These are phyloP conservation scores for Lamproptera curius DNA, from an alignment of 2,888 invertebrate genomes.

Conservation along the genomic window DNA sequence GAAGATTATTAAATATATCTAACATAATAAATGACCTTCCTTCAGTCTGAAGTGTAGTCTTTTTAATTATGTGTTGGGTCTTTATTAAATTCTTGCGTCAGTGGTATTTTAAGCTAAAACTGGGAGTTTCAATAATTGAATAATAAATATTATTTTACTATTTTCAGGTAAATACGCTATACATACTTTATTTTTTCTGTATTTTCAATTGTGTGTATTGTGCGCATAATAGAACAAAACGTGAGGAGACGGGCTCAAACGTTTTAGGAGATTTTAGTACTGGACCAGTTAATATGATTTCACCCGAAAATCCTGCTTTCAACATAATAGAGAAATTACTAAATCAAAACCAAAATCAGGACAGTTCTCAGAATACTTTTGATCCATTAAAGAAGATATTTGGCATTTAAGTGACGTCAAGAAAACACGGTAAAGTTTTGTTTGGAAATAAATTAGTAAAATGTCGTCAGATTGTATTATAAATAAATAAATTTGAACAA, in stretches of 20 bases:
- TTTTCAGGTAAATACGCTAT: constrained; percentile 1
- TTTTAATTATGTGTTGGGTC: too few species aligned
- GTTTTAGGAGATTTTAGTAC: not conserved
- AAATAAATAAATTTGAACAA: too few species aligned
- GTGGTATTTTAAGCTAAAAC: too few species aligned
- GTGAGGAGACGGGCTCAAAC: not conserved
- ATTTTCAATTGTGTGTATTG: constrained; percentile 1
- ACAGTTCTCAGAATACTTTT: not conserved
- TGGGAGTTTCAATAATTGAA: too few species aligned
- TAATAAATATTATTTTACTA: not conserved
- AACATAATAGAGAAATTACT: not conserved
- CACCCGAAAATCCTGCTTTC: not conserved
- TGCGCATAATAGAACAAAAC: constrained; percentile 16
- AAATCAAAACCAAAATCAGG: not conserved
- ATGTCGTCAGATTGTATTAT: too few species aligned
- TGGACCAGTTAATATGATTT: not conserved
- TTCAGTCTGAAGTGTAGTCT: too few species aligned
- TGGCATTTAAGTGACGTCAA: not conserved
- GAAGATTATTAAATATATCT: too few species aligned
- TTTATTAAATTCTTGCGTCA: too few species aligned
- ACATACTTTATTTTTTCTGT: not conserved
- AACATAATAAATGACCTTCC: too few species aligned
- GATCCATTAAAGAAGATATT: not conserved
- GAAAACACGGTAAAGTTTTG: not conserved
- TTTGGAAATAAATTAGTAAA: too few species aligned